Evolutionary conservation across 2,113 vertebrate species (phyloP).

Genomic region (Eira barbara): DNA sequence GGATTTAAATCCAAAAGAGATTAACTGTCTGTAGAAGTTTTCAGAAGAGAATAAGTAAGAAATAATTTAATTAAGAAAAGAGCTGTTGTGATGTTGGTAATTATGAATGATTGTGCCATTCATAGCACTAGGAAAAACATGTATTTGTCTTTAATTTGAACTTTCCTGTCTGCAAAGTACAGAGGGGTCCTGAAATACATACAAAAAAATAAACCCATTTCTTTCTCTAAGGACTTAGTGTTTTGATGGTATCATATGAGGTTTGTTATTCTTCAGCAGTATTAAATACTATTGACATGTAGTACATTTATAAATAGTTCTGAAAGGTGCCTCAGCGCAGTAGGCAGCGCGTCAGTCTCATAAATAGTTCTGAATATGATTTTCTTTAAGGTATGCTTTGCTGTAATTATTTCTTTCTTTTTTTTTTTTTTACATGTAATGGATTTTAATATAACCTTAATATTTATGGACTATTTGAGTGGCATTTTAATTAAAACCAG

Average conservation of each 20-base stretch:
- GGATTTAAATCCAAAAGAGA: background rate
- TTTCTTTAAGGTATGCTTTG: background rate
- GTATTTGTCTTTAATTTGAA: background rate
- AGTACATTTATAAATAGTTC: background rate
- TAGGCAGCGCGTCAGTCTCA: no score
- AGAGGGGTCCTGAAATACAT: background rate
- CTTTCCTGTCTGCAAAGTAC: background rate
- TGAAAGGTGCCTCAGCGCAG: no score
- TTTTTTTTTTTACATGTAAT: background rate
- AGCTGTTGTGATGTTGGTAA: background rate
- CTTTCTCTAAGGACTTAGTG: background rate
- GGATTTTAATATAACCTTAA: slow-evolving; percentile 1
- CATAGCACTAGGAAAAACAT: background rate
- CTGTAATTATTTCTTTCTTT: background rate
- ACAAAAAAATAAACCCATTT: background rate
- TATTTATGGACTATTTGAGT: slow-evolving; percentile 22
- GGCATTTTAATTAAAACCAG: slow-evolving; percentile 21
- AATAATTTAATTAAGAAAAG: background rate
- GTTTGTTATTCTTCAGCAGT: background rate
- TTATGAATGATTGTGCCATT: background rate
- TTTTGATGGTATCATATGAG: background rate
- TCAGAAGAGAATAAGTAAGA: background rate
- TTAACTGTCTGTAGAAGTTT: background rate
- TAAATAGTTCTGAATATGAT: background rate
- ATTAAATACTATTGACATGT: background rate